Conservation (phyloP, 92 coral and sea anemone species). For the Pocillopora meandrina region DNA sequence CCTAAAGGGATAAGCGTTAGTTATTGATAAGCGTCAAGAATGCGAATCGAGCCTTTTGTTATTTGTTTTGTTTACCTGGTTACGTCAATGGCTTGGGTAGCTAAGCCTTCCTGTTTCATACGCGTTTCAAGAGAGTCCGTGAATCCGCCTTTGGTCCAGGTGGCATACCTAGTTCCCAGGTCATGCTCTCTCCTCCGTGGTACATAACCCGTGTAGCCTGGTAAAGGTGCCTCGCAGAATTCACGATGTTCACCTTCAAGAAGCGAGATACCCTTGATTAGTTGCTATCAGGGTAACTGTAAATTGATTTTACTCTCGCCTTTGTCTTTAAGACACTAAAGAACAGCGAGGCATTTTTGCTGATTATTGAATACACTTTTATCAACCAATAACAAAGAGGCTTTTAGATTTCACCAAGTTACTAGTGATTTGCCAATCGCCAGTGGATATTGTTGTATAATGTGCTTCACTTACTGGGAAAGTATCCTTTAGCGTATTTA, state of each 20-base stretch:
- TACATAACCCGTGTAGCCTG: slow-evolving; percentile 94
- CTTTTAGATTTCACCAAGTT: too few relatives aligned
- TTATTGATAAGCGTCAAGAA: not conserved
- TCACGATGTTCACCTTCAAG: slow-evolving; percentile 84
- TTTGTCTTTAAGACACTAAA: too few relatives aligned
- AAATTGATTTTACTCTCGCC: too few relatives aligned
- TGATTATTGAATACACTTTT: too few relatives aligned
- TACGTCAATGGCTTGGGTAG: slow-evolving; percentile 74
- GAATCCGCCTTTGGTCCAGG: slow-evolving; percentile 86
- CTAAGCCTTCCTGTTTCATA: slow-evolving; percentile 74
- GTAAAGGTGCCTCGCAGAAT: slow-evolving; percentile 87
- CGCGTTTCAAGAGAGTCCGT: slow-evolving; percentile 86
- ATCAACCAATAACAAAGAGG: too few relatives aligned
- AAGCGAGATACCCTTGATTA: not conserved
- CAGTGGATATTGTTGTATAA: not conserved
- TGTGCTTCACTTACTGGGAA: slow-evolving; percentile 70
- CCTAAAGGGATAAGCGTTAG: slow-evolving; percentile 18
- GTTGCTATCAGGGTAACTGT: too few relatives aligned
- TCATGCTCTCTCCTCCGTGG: slow-evolving; percentile 90
- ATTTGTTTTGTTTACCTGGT: slow-evolving; percentile 45
- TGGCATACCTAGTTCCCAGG: slow-evolving; percentile 89
- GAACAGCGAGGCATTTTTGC: too few relatives aligned
- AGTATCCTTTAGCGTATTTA: slow-evolving; percentile 81
- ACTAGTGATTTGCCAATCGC: not conserved
- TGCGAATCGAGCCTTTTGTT: too few relatives aligned